Evolutionary conservation across 2,113 vertebrate genomes (phyloP), one percentile per base, ranked within the genome.

Genomic region (Hypomesus transpacificus): DNA sequence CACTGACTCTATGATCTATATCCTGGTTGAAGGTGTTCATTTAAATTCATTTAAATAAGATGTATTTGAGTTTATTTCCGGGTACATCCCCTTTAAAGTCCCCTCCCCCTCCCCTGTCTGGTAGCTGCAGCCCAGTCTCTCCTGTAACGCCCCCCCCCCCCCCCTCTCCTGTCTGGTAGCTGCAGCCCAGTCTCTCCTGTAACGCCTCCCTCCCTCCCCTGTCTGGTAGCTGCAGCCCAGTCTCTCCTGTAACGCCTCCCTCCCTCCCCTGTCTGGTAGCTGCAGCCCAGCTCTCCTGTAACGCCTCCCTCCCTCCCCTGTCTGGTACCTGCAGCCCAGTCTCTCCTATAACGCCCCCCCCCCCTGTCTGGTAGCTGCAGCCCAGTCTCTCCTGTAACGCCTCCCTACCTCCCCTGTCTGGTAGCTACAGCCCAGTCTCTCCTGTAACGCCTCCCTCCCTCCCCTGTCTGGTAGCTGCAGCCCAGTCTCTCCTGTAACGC

Each of bases 141-240:
- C 71, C 20, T 79, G 66, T 60, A 4, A 11, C 11, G 5, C 3
- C 58, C 11, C 22, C 22, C 11, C 21, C 21, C 58, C 16, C 11
- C 58, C 4, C 21, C 58, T 26, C 11, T 22, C 4, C 13, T 26
- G 24, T 1, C 59, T 16, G n/a, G 6, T 18, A 14, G 14, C 21
- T 13, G 2, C 24, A 28, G 59, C 59, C 22, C 21, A 61, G 24
- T 61, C 85, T 46, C 14, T 8, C 52, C 22, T 60, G 8, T 60
- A 4, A 11, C 11, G 5, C 3, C 58, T 3, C 22, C 22, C 11
- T 13, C 24, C 24, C 58, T 26, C 11, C 58, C 3, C 13, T 26
- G 22, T 1, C 59, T 16, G 18, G 6, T 17, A 14, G 14, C 21
- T 3, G 2, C 22, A 28, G 59, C 59, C 22, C 21, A 61, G 24